Percentiles rank a stretch among this genome's conserved stretches.
phyloP scores from a whole-genome alignment of 2,113 vertebrate species.

The Ancistrus triradiatus region DNA sequence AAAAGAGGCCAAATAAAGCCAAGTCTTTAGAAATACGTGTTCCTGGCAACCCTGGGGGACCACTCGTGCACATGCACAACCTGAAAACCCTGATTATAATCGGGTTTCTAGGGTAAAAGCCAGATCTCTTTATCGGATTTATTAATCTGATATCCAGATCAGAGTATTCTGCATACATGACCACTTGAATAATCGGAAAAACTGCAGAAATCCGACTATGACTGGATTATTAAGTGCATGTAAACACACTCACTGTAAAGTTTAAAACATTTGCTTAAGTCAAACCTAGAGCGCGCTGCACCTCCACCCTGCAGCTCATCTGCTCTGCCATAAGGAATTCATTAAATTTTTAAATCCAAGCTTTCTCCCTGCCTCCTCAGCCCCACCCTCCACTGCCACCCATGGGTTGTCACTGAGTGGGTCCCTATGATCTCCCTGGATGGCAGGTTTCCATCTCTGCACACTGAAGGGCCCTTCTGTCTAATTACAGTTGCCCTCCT shows the following conservation, averaged over 20 bases:
- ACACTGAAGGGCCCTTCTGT: slow-evolving; percentile 65
- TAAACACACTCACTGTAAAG: slow-evolving; percentile 3
- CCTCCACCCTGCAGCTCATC: slow-evolving; percentile 8
- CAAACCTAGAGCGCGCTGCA: background rate
- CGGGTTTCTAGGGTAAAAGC: too few relatives aligned
- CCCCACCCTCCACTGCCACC: slow-evolving; percentile 8
- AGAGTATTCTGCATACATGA: too few relatives aligned
- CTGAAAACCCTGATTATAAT: too few relatives aligned
- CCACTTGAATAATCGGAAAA: too few relatives aligned
- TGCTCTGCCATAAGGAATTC: slow-evolving; percentile 22
- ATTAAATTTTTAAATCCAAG: slow-evolving; percentile 42
- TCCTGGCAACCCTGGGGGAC: too few relatives aligned
- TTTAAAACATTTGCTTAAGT: slow-evolving; percentile 19
- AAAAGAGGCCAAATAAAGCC: too few relatives aligned
- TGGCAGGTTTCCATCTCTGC: slow-evolving; percentile 50
- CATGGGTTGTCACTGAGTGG: slow-evolving; percentile 44
- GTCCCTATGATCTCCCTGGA: slow-evolving; percentile 21
- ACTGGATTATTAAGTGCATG: too few relatives aligned
- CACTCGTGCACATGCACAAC: too few relatives aligned
- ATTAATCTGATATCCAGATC: too few relatives aligned
- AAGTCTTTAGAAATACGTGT: too few relatives aligned
- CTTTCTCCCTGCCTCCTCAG: background rate
- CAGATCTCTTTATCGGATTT: too few relatives aligned
- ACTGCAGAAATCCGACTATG: too few relatives aligned
- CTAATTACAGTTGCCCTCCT: slow-evolving; percentile 64